Evolutionary conservation across 2,797 vertebrate species (phyloP), one percentile per base, ranked within the genome.

Genomic region (Xerus rutilus): DNA sequence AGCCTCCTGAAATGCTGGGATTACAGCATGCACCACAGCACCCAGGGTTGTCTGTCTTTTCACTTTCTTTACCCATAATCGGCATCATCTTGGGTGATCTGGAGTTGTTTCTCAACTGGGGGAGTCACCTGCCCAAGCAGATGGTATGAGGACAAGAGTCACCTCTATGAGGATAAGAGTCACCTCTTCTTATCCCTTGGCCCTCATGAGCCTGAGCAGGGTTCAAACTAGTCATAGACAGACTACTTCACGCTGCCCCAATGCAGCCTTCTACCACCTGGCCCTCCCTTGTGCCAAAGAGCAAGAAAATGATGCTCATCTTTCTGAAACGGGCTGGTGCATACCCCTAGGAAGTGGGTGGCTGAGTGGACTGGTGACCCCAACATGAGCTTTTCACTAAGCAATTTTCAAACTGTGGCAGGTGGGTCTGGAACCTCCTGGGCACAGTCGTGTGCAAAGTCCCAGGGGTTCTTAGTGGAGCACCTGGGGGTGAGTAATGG

Each of bases 171-270:
- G 52, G 64, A 39, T 39, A 18, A 54, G 45, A 74, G 67, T n/a
- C 73, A 32, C 0, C 0, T 25, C 30, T 43, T 30, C 39, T 76
- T 25, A 43, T 3, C 4, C 32, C 47, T 49, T 39, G 59, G 39
- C 20, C 84, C 83, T 86, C 86, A 23, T 1, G 11, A 43, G 35
- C 47, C 67, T 28, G 59, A 45, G 30, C 11, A 30, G 23, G 20
- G 65, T 8, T 62, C 39, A 32, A 4, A 8, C 7, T 0, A 1
- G 0, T 17, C 65, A 8, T 0, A 32, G 13, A 15, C n/a, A 49
- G 49, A 52, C 62, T 47, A 30, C 39, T 43, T 12, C 3, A 18
- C 2, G 23, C 86, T 86, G 73, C 39, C 67, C 54, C 43, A 9
- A 0, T 0, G 25, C 35, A 64, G n/a, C 1, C 87, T 90, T 65